Conservation (phyloP, 2,113 vertebrate genomes). For the mouse (Mus musculus) region DNA sequence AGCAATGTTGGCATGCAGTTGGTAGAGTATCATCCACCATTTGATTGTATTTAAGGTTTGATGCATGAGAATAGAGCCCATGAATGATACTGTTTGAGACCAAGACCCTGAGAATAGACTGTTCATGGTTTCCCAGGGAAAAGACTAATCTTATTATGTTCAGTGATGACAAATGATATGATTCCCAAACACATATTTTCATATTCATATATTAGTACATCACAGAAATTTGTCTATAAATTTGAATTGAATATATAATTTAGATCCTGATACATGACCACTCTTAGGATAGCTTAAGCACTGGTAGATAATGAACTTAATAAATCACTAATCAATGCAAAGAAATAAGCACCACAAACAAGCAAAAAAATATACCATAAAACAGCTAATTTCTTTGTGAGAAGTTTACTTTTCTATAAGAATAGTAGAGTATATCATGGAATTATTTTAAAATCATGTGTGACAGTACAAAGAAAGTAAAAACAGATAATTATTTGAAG, state of each 20-base stretch:
- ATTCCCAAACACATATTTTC: background rate
- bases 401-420: background rate
- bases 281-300: background rate
- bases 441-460: constrained; percentile 76
- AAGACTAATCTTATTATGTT: background rate
- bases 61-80: background rate
- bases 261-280: background rate
- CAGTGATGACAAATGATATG: background rate
- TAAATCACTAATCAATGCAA: background rate
- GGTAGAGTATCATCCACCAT: background rate
- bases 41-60: background rate
- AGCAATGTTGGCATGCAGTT: background rate
- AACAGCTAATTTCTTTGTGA: too few relatives aligned
- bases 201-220: background rate
- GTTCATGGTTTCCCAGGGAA: background rate
- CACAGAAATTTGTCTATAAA: background rate
- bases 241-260: background rate
- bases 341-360: background rate
- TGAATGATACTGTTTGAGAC: background rate
- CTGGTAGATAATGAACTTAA: background rate
- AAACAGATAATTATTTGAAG: constrained; percentile 61
- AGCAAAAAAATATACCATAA: background rate
- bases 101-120: background rate
- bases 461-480: constrained; percentile 42
- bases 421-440: background rate